Evolutionary conservation across 2,888 invertebrate genomes (phyloP), one percentile per base, ranked within the genome.

Genomic region (Tinea pellionella): DNA sequence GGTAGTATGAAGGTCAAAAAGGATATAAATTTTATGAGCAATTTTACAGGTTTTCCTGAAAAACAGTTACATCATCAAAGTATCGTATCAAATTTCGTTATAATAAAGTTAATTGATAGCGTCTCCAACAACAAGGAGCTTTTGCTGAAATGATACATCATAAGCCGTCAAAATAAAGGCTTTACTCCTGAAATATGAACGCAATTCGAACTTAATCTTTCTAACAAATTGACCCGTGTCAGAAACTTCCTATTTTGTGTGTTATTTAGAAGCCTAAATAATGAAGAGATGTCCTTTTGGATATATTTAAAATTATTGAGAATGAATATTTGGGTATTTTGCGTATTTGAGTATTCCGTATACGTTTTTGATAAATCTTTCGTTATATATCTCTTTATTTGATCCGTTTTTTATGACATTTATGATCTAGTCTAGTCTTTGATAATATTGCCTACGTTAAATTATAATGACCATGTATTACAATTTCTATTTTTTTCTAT

Each of bases 121-220:
- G 47, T 47, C 47, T 47, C 47, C 47, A 47, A 47, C 37, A 47
- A 18, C 47, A 47, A 47, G 47, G 15, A 3, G 47, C 16, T 18
- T 47, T 9, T 15, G 15, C 16, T 47, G 67, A 72, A 82, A 80
- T 86, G 83, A 85, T 85, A 84, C 85, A 85, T 85, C 83, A 81
- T 73, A 74, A 68, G 67, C 73, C 74, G 84, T 84, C 85, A 81
- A 69, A 77, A 75, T 82, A 37, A 37, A 9, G 37, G 37, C 37
- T 9, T 2, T 2, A 37, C 37, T 37, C 37, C n/a, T 37, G 37
- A 37, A 37, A 37, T 37, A 37, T 37, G 37, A 37, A 37, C 37
- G 37, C 37, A 9, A 37, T 37, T 37, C 37, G 37, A 37, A 12
- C 37, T 37, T 37, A 37, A 37, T 37, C 37, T 37, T 37, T 37